Evolutionary conservation across 2,888 invertebrate genomes (phyloP), one percentile per base, ranked within the genome.

Genomic region (Cephalotes varians): DNA sequence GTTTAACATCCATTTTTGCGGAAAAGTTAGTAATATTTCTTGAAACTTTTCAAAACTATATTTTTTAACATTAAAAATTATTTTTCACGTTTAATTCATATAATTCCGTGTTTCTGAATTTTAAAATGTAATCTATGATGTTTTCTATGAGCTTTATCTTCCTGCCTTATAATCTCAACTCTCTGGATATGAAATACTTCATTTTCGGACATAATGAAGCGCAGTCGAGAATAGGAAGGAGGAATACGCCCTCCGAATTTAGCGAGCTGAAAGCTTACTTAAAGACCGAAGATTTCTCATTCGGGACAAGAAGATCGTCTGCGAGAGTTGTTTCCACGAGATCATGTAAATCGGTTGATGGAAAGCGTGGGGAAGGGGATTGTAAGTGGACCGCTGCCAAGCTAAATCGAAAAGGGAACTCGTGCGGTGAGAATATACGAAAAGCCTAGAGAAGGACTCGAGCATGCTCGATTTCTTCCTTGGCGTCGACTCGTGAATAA

Each of bases 281-380:
- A 25, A 31, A n/a, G 6, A 40, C 83, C 73, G 85, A 87, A 72
- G 74, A 72, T 72, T 83, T 74, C 67, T 69, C 60, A 72, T 62
- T 58, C 56, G 37, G 31, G 25, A 71, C 56, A 79, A 84, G 74
- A 83, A 83, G 77, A 84, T 86, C 83, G 81, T 37, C 76, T 71
- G 74, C 62, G 84, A 86, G 85, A 86, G 80, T 86, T 85, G 80
- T 85, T 87, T 80, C 73, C 64, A 44, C 73, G 82, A 76, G 83
- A 87, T 89, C 87, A 89, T 89, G 87, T 84, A 88, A 88, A 88
- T 88, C 82, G 85, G 47, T 47, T 34, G 31, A 44, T 5, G 51
- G 18, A 18, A 64, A 37, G 34, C 15, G 58, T 34, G n/a, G 62
- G 21, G 28, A 10, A 15, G 56, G 40, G 44, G 54, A 54, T 47